Evolutionary conservation across 2,888 invertebrate genomes (phyloP), one percentile per base, ranked within the genome.

Genomic region (Heliconius ethilla): DNA sequence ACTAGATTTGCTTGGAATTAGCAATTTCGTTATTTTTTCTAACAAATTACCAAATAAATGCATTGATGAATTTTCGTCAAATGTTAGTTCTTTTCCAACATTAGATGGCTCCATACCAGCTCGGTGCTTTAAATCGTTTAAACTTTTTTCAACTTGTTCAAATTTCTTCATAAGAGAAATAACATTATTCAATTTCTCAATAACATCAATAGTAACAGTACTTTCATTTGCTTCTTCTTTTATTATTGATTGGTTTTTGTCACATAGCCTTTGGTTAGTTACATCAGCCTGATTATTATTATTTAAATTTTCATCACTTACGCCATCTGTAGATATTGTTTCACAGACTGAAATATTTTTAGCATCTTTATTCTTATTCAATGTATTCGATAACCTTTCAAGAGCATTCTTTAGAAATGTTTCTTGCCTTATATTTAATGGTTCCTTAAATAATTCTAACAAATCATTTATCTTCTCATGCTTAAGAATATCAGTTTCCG

Each of bases 391-490:
- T n/a, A 94, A 82, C 75, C 90, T 88, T 80, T 90, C 87, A 59
- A 94, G 84, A 63, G 92, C 91, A 82, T 86, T 89, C 83, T 91
- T 93, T 2, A 94, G 81, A 79, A 94, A 91, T 0, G 62, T 82
- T 85, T 93, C 93, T 84, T 94, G 93, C 77, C 91, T 88, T 63
- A 92, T 82, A 79, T 90, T 90, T 6, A 93, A 82, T 5, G 94
- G 94, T 80, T 93, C 92, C 82, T 92, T 92, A 75, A 94, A 94
- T 40, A 94, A 83, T 7, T 92, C 91, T 2, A 94, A 78, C 59
- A 94, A 84, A 75, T 92, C 90, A 4, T 88, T 83, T 77, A 94
- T 90, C 83, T 92, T 94, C 72, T 92, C 88, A 77, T 92, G 91
- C 84, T 92, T 93, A 18, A 92, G 78, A 25, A 82, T 80, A 79